These are phyloP conservation scores for Melanotaenia nigrans DNA, from an alignment of 2,797 vertebrate species.

Conservation along the genomic window DNA sequence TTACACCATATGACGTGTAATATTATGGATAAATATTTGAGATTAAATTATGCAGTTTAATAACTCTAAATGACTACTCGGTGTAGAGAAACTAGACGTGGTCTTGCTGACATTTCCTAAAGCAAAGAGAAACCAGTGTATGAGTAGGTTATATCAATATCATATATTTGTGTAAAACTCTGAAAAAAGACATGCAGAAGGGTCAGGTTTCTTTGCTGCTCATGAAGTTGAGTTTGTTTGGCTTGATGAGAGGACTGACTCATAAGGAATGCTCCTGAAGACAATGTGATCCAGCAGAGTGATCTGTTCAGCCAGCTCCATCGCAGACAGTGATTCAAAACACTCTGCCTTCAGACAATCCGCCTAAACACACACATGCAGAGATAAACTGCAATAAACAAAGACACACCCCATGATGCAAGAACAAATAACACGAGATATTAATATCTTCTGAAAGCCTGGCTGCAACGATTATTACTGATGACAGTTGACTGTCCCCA, in stretches of 20 bases:
- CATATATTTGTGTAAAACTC: neutral
- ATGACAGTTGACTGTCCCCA: constrained; percentile 45
- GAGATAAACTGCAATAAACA: constrained; percentile 21
- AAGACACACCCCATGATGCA: constrained; percentile 23
- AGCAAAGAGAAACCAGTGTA: neutral
- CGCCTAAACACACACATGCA: constrained; percentile 73
- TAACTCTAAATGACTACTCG: too few species aligned
- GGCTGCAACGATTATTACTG: constrained; percentile 31
- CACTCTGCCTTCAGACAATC: constrained; percentile 90
- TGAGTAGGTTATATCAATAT: neutral
- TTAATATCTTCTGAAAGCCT: constrained; percentile 38
- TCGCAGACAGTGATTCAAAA: constrained; percentile 93
- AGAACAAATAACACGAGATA: constrained; percentile 32
- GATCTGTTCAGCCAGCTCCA: constrained; percentile 98
- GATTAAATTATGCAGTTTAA: too few species aligned
- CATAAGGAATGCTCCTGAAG: constrained; percentile 97
- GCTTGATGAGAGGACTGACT: constrained; percentile 84
- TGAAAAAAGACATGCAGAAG: neutral
- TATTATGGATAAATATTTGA: neutral
- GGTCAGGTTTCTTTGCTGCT: neutral
- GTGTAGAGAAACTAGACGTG: too few species aligned
- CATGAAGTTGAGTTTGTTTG: constrained; percentile 14
- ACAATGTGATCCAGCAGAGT: constrained; percentile 94
- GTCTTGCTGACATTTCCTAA: too few species aligned
- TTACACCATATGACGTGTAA: too few species aligned